These are phyloP conservation scores for Choloepus hoffmanni DNA, from an alignment of 2,113 vertebrate species.

Conservation along the genomic window DNA sequence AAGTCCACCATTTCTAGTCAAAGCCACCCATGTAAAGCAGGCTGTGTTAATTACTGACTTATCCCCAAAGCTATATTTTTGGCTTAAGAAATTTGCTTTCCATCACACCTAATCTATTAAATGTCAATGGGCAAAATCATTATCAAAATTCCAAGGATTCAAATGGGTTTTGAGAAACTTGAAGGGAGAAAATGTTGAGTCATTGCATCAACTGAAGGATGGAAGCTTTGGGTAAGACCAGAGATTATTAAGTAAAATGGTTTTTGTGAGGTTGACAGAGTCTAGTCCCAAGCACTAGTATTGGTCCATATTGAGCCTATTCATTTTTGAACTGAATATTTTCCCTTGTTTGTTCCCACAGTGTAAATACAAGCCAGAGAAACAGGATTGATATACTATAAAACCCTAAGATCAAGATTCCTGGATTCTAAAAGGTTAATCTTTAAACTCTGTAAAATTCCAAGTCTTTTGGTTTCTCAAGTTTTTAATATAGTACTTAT, in stretches of 20 bases:
- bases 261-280: background rate
- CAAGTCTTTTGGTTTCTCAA: background rate
- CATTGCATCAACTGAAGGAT: background rate
- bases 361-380: background rate
- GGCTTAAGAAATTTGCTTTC: constrained; percentile 22
- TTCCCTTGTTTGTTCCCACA: background rate
- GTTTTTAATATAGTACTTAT: background rate
- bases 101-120: background rate
- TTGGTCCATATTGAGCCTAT: background rate
- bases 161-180: background rate
- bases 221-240: background rate
- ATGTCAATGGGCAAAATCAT: background rate
- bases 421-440: background rate
- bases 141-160: constrained; percentile 15
- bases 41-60: background rate
- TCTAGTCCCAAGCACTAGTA: background rate
- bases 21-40: background rate
- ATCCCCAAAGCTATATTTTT: background rate
- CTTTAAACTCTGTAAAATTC: background rate
- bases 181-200: constrained; percentile 23
- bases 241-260: background rate
- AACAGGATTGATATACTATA: background rate
- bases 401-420: background rate
- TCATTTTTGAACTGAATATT: background rate
- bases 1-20: background rate